These are phyloP conservation scores for Emydocephalus ijimae DNA, from an alignment of 2,113 vertebrate genomes.

Conservation along the genomic window DNA sequence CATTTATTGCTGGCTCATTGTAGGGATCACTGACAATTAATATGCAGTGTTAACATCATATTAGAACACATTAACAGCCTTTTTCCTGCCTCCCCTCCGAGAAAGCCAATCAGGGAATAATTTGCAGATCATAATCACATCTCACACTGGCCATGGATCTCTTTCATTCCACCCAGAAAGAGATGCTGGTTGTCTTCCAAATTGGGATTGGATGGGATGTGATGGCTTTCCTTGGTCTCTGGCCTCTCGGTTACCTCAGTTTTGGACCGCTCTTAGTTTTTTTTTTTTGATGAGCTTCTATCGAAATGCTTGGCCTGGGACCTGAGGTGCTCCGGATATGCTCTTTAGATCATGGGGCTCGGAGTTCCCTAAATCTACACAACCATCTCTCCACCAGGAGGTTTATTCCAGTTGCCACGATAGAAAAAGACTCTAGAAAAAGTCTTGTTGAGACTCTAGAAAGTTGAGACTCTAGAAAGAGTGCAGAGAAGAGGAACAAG, in stretches of 20 bases:
- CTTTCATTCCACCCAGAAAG: background rate
- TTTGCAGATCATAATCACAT: background rate
- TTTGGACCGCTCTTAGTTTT: background rate
- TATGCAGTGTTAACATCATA: background rate
- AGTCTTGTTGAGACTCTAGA: too few species aligned
- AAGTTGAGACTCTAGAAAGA: background rate
- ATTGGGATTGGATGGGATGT: background rate
- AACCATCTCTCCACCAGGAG: background rate
- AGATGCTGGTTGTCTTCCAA: background rate
- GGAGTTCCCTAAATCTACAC: background rate
- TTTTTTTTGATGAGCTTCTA: conserved; percentile 2
- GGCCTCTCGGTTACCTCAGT: background rate
- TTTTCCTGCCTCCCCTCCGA: background rate
- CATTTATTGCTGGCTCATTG: background rate
- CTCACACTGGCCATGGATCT: background rate
- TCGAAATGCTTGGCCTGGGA: background rate
- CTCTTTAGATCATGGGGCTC: background rate
- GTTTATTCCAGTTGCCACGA: background rate
- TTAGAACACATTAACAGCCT: background rate
- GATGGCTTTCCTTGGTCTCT: background rate
- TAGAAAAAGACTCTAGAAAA: background rate
- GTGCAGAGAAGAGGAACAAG: background rate
- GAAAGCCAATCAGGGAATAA: background rate
- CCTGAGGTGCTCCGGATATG: background rate
- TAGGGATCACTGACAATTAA: background rate